Evolutionary conservation across 2,797 vertebrate species (phyloP), one percentile per base, ranked within the genome.

Genomic region (Natrix natrix): DNA sequence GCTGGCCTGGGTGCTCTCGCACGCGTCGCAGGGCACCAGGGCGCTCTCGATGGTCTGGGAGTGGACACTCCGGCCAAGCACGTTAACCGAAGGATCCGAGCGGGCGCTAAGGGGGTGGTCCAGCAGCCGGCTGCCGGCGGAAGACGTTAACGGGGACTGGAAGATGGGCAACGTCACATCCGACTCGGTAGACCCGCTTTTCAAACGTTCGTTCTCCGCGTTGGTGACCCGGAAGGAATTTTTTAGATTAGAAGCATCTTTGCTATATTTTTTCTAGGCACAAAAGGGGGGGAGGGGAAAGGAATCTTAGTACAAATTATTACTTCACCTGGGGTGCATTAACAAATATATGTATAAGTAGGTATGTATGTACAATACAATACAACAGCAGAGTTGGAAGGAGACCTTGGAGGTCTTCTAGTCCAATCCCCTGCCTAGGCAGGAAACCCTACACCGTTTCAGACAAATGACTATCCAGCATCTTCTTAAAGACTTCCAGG

Each of bases 1-100:
- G 95, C 97, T 94, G 17, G 96, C 96, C 95, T 99, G 99, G 26
- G 98, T 96, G 0, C 96, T 95, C 91, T 96, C 93, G 22, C 99
- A 99, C 0, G 97, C 96, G 3, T 97, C 96, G 1, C 99, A 99
- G 91, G 98, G 98, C 37, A 97, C 96, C 55, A 97, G 97, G 20
- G 97, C 96, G 0, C 97, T 97, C 93, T 97, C 96, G 0, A 96
- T 0, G 0, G 98, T 99, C 97, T 99, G 99, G 0, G 96, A 97
- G 95, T 97, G 92, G 60, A 97, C 61, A 0, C 96, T 98, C 90
- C 17, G 83, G 56, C 93, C 96, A 90, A 94, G 92, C 4, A 8
- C 24, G 0, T 95, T 2, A 28, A 0, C 2, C 6, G 2, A 74
- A 8, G n/a, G 66, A 26, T 11, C 57, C 3, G 92, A 87, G 91